Base-by-base conservation (phyloP, 2,797 vertebrate species). In the Notoglanidium macrostoma region DNA sequence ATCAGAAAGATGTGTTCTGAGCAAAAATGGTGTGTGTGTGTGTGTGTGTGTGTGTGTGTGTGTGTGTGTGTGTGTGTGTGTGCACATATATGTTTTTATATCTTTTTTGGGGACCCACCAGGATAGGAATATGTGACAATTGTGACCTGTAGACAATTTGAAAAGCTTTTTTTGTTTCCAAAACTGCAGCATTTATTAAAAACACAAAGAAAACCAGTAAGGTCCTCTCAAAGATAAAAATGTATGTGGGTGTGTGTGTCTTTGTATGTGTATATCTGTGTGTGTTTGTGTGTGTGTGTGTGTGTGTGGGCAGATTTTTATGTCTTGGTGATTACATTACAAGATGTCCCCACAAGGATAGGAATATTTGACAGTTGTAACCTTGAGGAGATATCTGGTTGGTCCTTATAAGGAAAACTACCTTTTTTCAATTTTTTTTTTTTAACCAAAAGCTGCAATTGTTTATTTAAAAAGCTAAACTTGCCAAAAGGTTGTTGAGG, bases 1-100 rank as follows among this genome's bases (percentile, higher is more conserved):
- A 79, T 85, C 90, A 90, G 86, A 86, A 68, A 90, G 85, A 90
- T 89, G 87, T 68, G n/a, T 84, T 80, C 67, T 74, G 83, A 82
- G 87, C 79, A 84, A 57, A 70, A 82, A 87, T 85, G 88, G 74
- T 32, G 35, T 70, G 68, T 86, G 83, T 19, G 14, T 76, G 72
- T 77, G 82, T 82, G 80, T 84, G 67, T 44, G 59, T 35, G 86
- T 80, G 63, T 79, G 63, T 85, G 51, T 63, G 67, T 19, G 49
- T 59, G 68, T 19, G 74, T n/a, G 57, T 55, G 61, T 59, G 29
- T 67, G 21, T 46, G 32, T 40, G 19, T 70, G 68, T 35, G 29
- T 70, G n/a, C 12, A 10, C n/a, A 6, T 7, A 10, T 65, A 3
- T 67, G 70, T 74, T 46, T 46, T 21, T 44, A 72, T 44, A 72